Evolutionary conservation across 37 sponge, comb jelly and placozoan genomes (phyloP).

Genomic region (Cladorhizidae sp.): DNA sequence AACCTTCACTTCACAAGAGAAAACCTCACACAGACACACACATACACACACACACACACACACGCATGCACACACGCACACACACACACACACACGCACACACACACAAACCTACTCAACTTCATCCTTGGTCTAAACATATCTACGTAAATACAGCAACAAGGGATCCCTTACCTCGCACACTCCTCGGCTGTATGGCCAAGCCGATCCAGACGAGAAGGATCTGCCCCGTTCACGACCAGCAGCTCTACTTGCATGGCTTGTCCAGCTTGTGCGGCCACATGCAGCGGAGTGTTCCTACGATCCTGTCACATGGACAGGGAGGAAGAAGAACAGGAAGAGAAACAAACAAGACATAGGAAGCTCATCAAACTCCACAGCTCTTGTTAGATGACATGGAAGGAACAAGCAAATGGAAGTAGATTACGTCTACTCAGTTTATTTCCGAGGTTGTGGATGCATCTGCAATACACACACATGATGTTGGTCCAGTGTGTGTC

Average conservation of each 20-base stretch:
- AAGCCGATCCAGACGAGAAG: constrained; percentile 77
- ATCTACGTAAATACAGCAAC: not conserved
- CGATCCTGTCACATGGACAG: constrained; percentile 68
- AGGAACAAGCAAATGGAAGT: no score
- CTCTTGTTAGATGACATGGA: no score
- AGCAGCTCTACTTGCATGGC: constrained; percentile 93
- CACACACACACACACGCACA: constrained; percentile 8
- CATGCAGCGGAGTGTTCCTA: constrained; percentile 86
- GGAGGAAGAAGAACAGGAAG: not conserved
- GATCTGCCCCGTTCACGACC: constrained; percentile 89
- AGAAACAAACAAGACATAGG: not conserved
- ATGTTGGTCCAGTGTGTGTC: no score
- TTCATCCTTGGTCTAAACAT: no score
- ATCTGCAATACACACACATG: no score
- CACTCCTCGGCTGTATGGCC: constrained; percentile 98
- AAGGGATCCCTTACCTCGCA: constrained; percentile 71
- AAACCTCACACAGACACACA: no score
- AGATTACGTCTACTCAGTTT: no score
- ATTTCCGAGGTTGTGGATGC: no score
- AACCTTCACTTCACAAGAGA: no score
- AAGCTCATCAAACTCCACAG: not conserved
- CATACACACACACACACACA: no score
- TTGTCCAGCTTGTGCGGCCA: constrained; percentile 88
- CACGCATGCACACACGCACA: constrained; percentile 32
- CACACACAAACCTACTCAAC: constrained; percentile 14